Evolutionary conservation across 2,797 vertebrate species (phyloP).

Genomic region (Sternotherus odoratus): DNA sequence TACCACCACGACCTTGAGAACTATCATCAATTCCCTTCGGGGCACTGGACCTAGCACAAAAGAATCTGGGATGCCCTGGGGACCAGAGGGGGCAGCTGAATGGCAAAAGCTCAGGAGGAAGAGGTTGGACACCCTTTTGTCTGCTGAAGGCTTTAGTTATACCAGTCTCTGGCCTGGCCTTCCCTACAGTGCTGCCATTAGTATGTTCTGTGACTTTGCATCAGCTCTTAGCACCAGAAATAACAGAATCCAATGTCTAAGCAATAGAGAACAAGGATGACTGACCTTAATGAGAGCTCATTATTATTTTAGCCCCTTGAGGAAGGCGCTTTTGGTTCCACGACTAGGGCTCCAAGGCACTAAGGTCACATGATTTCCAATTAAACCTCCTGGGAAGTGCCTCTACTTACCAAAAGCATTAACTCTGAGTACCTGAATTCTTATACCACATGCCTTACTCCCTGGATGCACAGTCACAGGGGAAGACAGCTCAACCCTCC

Average conservation of each 20-base stretch:
- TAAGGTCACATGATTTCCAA: fast-evolving
- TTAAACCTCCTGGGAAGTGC: neutral
- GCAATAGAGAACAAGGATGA: neutral
- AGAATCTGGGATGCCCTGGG: neutral
- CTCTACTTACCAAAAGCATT: neutral
- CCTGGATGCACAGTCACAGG: neutral
- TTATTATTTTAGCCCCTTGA: neutral
- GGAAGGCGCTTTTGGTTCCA: neutral
- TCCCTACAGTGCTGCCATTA: neutral
- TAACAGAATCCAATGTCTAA: neutral
- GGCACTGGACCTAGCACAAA: neutral
- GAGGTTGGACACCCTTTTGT: neutral
- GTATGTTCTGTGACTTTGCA: neutral
- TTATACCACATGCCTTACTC: neutral
- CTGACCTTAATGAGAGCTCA: neutral
- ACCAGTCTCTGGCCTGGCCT: neutral
- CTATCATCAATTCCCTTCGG: neutral
- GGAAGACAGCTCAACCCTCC: neutral
- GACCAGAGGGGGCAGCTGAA: neutral
- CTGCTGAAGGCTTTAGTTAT: neutral
- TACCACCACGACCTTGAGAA: neutral
- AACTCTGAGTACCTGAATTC: fast-evolving
- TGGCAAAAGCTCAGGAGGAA: neutral
- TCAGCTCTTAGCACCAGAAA: neutral
- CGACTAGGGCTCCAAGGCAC: neutral